Conservation (phyloP, 2,888 invertebrate species). For the Chirona hameri region DNA sequence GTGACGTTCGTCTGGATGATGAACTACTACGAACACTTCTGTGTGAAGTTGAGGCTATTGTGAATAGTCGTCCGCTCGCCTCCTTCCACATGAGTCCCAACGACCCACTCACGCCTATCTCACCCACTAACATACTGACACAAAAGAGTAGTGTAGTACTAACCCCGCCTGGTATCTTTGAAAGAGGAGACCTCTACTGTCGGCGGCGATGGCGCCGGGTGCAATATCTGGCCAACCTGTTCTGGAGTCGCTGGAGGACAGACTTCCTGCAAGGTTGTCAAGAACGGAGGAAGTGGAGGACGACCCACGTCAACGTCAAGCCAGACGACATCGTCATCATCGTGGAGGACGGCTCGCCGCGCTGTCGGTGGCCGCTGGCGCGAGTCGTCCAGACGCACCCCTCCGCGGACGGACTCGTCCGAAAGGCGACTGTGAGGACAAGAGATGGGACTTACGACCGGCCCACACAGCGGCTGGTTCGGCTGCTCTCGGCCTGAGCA, state of each 20-base stretch:
- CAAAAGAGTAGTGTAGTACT: background rate
- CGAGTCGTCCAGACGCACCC: too few relatives aligned
- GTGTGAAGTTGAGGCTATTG: too few relatives aligned
- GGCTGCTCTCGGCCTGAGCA: too few relatives aligned
- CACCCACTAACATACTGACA: background rate
- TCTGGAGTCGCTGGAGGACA: background rate
- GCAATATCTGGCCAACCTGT: background rate
- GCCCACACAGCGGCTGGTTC: too few relatives aligned
- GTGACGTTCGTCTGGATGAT: background rate
- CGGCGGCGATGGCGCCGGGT: background rate
- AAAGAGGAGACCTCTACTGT: too few relatives aligned
- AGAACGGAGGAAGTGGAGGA: background rate
- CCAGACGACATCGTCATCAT: background rate
- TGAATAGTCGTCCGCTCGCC: too few relatives aligned
- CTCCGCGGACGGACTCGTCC: too few relatives aligned
- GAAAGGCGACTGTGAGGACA: too few relatives aligned
- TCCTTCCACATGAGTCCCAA: too few relatives aligned
- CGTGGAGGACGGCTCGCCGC: background rate
- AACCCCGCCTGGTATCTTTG: background rate
- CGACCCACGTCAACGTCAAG: background rate
- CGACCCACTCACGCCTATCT: background rate
- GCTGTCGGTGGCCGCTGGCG: too few relatives aligned
- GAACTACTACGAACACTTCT: background rate
- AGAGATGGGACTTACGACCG: too few relatives aligned
- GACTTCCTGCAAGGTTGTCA: too few relatives aligned